A percentile compares a stretch with the other conserved stretches of the same genome.
phyloP scores from a whole-genome alignment of 2,888 invertebrate species.

The Synanthedon andrenaeformis region DNA sequence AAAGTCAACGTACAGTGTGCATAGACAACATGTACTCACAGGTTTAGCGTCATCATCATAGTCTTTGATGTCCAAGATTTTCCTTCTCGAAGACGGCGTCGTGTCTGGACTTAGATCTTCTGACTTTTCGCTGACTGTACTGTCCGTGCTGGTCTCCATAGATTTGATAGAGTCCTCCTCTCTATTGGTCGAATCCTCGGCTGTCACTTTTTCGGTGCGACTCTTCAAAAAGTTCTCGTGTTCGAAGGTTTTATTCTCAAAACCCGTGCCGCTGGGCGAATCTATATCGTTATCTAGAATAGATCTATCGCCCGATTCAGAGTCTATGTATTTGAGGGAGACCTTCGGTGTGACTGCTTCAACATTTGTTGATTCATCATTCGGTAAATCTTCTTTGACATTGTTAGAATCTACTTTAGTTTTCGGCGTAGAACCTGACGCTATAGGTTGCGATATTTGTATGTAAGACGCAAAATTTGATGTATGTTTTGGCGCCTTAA shows the following conservation, averaged over 20 bases:
- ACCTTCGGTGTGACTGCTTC: slow-evolving; percentile 31
- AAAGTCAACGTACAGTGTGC: neutral
- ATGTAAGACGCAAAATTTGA: slow-evolving; percentile 74
- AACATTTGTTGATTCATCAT: slow-evolving; percentile 20
- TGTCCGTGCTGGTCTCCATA: slow-evolving; percentile 62
- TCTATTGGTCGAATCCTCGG: slow-evolving; percentile 25
- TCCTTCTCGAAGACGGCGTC: slow-evolving; percentile 46
- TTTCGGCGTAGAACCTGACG: slow-evolving; percentile 48
- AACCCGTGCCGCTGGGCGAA: slow-evolving; percentile 60
- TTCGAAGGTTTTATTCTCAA: slow-evolving; percentile 61
- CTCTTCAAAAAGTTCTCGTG: slow-evolving; percentile 60
- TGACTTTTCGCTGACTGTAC: slow-evolving; percentile 50
- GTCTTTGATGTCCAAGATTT: slow-evolving; percentile 40
- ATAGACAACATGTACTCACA: slow-evolving; percentile 37
- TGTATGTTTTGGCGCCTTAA: slow-evolving; percentile 62
- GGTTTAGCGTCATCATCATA: slow-evolving; percentile 49
- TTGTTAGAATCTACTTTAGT: slow-evolving; percentile 25
- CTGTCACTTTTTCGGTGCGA: slow-evolving; percentile 49
- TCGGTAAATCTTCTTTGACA: slow-evolving; percentile 23
- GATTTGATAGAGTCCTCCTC: slow-evolving; percentile 42
- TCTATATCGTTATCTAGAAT: slow-evolving; percentile 55
- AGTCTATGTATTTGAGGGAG: slow-evolving; percentile 50
- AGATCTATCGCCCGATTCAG: slow-evolving; percentile 39
- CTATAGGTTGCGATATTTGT: slow-evolving; percentile 63
- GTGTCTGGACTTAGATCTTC: slow-evolving; percentile 56